Conservation (phyloP, 1,140 invertebrate species). For the Polypedilum pembai region DNA sequence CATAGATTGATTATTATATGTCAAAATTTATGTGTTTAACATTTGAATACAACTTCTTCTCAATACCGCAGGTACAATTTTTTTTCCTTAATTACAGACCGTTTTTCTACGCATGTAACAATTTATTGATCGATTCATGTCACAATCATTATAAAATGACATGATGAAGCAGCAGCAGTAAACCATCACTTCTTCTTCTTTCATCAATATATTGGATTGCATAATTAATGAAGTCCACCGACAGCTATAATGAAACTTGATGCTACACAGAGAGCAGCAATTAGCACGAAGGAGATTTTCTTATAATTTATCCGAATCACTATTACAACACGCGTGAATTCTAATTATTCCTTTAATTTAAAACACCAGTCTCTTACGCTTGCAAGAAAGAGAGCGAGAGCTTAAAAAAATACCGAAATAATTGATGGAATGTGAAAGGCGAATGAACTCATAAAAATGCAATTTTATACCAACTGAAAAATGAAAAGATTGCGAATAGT, state of each 20-base stretch:
- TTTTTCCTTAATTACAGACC: no score
- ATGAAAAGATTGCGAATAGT: no score
- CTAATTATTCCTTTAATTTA: neutral
- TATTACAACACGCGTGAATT: no score
- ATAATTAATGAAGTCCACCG: neutral
- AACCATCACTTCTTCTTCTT: neutral
- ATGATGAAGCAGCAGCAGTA: neutral
- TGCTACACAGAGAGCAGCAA: neutral
- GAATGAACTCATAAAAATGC: neutral
- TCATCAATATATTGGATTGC: neutral
- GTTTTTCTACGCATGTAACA: no score
- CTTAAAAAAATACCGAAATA: neutral
- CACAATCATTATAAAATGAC: neutral
- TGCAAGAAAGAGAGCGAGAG: no score
- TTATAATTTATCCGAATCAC: no score
- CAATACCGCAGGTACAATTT: no score
- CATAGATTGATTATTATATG: no score
- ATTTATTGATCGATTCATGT: no score
- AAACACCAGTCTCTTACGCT: neutral
- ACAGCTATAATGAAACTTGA: neutral
- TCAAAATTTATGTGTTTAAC: no score
- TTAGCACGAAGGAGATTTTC: neutral
- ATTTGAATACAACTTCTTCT: no score
- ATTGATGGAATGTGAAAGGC: slow-evolving; percentile 6
- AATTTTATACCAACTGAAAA: neutral